Conservation (phyloP, 2,113 vertebrate species). For the Bombycilla garrulus region DNA sequence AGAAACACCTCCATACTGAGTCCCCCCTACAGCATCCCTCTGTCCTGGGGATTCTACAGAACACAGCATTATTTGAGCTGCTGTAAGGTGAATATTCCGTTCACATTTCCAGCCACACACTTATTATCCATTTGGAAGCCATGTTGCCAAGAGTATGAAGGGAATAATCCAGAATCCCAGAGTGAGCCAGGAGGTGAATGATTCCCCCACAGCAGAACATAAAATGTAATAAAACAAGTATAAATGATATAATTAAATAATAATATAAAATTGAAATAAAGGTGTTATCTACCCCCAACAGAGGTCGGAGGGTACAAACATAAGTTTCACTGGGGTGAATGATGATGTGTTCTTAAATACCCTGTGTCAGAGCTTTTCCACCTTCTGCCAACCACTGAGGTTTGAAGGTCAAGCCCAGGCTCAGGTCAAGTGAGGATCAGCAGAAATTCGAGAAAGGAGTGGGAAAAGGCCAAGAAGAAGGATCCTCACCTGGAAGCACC, state of each 20-base stretch:
- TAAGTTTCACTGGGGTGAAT: not conserved
- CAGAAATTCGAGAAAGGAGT: not conserved
- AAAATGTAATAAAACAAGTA: not conserved
- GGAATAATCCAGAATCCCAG: not conserved
- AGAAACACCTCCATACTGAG: not conserved
- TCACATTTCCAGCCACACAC: not conserved
- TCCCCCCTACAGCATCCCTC: not conserved
- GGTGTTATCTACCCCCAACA: rapidly evolving
- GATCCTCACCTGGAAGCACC: not conserved
- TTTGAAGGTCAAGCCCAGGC: not conserved
- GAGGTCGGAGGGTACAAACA: not conserved
- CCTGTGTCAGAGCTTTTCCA: not conserved
- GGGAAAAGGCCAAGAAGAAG: not conserved
- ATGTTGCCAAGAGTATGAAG: not conserved
- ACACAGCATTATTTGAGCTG: not conserved
- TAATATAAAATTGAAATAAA: not conserved
- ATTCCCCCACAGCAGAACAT: not conserved
- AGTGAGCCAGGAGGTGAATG: not conserved
- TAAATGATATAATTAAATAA: not conserved
- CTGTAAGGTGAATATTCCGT: not conserved
- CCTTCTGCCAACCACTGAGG: not conserved
- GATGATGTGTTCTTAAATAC: not conserved
- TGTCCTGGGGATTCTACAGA: not conserved
- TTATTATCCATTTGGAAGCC: not conserved
- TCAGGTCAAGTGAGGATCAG: not conserved